These are phyloP conservation scores for Laticauda colubrina DNA, from an alignment of 2,113 vertebrate genomes.

Conservation along the genomic window DNA sequence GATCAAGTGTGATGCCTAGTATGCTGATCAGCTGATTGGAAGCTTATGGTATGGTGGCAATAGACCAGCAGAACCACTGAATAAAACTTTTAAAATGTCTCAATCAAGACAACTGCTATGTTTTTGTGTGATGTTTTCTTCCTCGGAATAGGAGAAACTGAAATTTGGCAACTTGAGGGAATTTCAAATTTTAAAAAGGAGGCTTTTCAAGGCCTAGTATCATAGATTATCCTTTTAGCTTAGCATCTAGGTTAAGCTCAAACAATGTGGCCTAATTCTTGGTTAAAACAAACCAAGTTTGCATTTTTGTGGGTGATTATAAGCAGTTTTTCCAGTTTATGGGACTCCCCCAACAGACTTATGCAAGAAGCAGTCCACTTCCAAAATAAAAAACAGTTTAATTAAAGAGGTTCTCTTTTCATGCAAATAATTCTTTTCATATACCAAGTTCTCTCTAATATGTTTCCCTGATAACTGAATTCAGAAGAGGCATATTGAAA, in stretches of 20 bases:
- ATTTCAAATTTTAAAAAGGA: neutral
- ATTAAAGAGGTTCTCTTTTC: neutral
- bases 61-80: neutral
- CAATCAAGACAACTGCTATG: neutral
- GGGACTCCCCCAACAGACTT: neutral
- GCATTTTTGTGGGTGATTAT: neutral
- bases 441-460: constrained; percentile 2
- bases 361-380: neutral
- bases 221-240: neutral
- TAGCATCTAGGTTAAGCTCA: neutral
- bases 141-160: neutral
- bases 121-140: neutral
- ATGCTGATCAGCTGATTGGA: neutral
- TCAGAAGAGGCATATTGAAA: neutral
- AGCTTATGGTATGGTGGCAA: neutral
- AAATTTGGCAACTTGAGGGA: neutral
- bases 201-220: neutral
- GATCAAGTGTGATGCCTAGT: neutral
- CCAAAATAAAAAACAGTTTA: neutral
- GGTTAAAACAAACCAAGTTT: neutral
- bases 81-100: neutral
- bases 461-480: neutral
- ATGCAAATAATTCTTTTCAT: neutral
- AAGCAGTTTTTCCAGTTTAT: neutral
- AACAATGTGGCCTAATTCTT: neutral